phyloP scores from a whole-genome alignment of 2,113 vertebrate genomes.

The Proteles cristata region DNA sequence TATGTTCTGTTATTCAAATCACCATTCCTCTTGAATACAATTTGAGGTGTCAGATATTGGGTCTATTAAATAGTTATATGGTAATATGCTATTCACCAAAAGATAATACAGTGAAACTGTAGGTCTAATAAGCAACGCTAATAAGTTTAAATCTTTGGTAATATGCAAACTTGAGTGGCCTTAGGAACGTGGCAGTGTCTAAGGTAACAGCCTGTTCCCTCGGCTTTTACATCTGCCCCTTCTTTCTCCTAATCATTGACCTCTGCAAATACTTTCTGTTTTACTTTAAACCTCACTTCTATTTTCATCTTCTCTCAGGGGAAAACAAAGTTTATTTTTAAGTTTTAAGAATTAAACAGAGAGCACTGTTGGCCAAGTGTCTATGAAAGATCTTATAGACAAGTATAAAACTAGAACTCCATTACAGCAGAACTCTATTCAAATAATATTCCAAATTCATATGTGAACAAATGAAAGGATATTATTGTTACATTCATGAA shows the following conservation, averaged over 20 bases:
- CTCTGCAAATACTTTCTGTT: conserved; percentile 64
- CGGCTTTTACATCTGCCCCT: neutral
- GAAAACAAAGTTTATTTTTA: conserved; percentile 67
- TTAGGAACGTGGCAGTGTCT: neutral
- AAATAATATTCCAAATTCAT: conserved; percentile 9
- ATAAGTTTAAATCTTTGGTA: neutral
- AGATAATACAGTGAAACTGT: neutral
- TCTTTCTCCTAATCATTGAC: neutral
- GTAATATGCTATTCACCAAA: neutral
- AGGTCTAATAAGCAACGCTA: neutral
- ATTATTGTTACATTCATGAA: neutral
- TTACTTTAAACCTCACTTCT: conserved; percentile 68
- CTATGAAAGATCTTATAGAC: conserved; percentile 69
- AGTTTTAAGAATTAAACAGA: conserved; percentile 68
- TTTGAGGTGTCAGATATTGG: neutral
- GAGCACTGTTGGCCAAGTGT: conserved; percentile 58
- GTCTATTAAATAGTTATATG: neutral
- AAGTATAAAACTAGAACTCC: conserved; percentile 60
- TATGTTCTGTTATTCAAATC: neutral
- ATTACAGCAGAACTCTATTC: conserved; percentile 18
- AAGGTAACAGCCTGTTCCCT: neutral
- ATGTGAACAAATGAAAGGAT: neutral
- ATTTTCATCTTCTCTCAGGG: conserved; percentile 74
- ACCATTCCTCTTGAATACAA: neutral
- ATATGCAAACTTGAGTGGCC: neutral